These are phyloP conservation scores for Callipepla californica DNA, from an alignment of 2,113 vertebrate species.

Conservation along the genomic window DNA sequence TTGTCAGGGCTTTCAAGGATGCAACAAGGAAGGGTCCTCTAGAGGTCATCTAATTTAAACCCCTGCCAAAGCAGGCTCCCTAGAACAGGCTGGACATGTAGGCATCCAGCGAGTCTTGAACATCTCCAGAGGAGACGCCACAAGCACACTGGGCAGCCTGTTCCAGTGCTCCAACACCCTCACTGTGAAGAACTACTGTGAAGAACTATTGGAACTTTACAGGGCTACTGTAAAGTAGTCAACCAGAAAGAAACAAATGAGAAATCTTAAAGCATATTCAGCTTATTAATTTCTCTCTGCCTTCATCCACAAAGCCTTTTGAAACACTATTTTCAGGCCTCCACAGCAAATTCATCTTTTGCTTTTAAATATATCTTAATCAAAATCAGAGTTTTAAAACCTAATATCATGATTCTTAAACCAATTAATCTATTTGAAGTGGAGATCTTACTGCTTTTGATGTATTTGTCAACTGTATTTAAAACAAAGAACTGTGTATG, in stretches of 20 bases:
- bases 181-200: not conserved
- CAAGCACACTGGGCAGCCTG: too few relatives aligned
- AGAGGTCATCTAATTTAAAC: too few relatives aligned
- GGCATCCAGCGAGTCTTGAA: too few relatives aligned
- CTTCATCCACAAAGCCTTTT: not conserved
- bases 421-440: constrained; percentile 9
- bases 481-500: not conserved
- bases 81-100: too few relatives aligned
- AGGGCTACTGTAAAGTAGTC: not conserved
- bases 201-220: not conserved
- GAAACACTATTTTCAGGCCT: not conserved
- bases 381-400: not conserved
- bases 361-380: not conserved
- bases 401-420: not conserved
- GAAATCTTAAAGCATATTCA: not conserved
- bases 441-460: constrained; percentile 10
- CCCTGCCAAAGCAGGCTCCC: too few relatives aligned
- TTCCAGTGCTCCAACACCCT: too few relatives aligned
- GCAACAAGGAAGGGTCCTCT: too few relatives aligned
- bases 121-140: too few relatives aligned
- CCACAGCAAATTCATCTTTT: not conserved
- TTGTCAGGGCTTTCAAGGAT: too few relatives aligned
- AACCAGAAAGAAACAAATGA: not conserved
- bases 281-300: not conserved
- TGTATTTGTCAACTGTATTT: constrained; percentile 32